Conservation (phyloP, 2,797 vertebrate genomes). For the Anomalospiza imberbis region DNA sequence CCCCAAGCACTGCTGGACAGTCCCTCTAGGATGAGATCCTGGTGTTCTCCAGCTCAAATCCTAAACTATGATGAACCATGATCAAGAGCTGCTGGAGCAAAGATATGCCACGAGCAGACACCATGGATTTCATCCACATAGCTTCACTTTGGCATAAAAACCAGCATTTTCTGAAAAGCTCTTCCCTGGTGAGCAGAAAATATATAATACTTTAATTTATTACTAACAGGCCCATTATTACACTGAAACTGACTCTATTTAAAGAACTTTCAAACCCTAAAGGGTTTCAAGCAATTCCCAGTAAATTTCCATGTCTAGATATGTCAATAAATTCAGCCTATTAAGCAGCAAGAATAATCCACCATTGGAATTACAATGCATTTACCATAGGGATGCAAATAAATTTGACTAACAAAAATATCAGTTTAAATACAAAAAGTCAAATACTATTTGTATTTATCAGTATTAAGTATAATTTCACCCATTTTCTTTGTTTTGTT, state of each 20-base stretch:
- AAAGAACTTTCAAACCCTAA: not conserved
- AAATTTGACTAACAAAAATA: not conserved
- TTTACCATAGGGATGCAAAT: not conserved
- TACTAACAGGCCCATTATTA: not conserved
- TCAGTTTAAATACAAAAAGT: not conserved
- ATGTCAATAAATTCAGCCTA: conserved; percentile 2
- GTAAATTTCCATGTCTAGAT: conserved; percentile 12
- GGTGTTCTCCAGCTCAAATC: not conserved
- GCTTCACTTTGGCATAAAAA: not conserved
- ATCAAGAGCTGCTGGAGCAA: not conserved
- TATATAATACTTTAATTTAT: not conserved
- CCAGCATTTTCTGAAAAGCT: not conserved
- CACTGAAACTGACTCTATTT: not conserved
- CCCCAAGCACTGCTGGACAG: not conserved
- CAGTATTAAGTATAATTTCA: not conserved
- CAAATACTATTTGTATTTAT: not conserved
- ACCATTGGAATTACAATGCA: not conserved
- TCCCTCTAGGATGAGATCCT: not conserved
- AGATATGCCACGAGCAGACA: not conserved
- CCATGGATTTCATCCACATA: not conserved
- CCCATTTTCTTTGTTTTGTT: conserved; percentile 20
- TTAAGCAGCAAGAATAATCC: not conserved
- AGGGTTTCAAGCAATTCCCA: conserved; percentile 3
- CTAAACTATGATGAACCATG: not conserved
- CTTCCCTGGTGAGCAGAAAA: not conserved